A percentile compares a stretch with the other conserved stretches of the same genome.
Conservation (phyloP, 2,888 invertebrate species). For the Drosophila sordidula region DNA sequence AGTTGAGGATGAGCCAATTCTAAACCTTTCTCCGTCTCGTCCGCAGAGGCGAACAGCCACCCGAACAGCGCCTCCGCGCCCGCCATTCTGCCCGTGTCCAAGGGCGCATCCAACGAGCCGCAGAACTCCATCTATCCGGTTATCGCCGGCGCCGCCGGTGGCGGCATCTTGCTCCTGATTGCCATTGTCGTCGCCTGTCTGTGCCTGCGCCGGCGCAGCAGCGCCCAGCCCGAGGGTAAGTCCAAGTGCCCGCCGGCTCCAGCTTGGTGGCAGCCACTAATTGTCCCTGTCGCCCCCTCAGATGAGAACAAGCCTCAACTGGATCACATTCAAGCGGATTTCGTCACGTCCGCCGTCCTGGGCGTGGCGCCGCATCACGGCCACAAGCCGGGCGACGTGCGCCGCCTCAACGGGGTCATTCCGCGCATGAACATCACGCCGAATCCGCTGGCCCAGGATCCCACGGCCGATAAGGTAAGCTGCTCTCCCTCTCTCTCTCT, state of each 20-base stretch:
- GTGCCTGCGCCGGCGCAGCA: conserved; percentile 82
- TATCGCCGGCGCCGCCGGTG: conserved; percentile 83
- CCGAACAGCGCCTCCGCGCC: conserved; percentile 62
- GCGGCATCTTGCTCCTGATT: conserved; percentile 81
- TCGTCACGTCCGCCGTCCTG: conserved; percentile 81
- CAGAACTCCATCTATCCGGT: conserved; percentile 83
- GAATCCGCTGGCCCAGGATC: conserved; percentile 84
- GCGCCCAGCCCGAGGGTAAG: conserved; percentile 82
- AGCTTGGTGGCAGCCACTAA: not conserved
- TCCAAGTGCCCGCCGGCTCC: not conserved
- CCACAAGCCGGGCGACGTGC: conserved; percentile 61
- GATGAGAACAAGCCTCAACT: conserved; percentile 85
- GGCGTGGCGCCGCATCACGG: conserved; percentile 70
- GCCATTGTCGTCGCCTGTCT: conserved; percentile 82
- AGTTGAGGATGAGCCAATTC: not conserved
- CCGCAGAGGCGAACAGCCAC: conserved; percentile 30
- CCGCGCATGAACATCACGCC: conserved; percentile 85
- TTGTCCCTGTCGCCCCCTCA: conserved; percentile 24
- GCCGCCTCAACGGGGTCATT: conserved; percentile 83
- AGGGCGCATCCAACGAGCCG: conserved; percentile 59
- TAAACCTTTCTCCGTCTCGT: not conserved
- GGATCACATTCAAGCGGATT: conserved; percentile 85
- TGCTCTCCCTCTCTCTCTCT: not conserved
- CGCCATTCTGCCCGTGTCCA: conserved; percentile 69
- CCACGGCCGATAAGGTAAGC: conserved; percentile 81